A percentile compares a stretch with the other conserved stretches of the same genome.
These are phyloP conservation scores for Drosophila pandora DNA, from an alignment of 1,140 invertebrate genomes.

Conservation along the genomic window DNA sequence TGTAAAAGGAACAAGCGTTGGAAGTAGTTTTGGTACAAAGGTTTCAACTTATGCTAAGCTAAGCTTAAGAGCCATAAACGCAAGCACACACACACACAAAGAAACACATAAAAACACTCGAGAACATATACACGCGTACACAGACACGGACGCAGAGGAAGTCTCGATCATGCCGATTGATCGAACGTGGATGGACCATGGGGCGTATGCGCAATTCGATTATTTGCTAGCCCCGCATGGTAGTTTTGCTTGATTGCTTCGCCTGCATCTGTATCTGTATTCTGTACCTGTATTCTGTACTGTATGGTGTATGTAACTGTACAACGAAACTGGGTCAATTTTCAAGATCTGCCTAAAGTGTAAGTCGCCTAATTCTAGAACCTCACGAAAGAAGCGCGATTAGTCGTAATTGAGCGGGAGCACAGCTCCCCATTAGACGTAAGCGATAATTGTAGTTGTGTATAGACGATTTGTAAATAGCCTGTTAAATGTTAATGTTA, in stretches of 20 bases:
- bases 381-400: conserved; percentile 48
- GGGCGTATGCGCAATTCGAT: conserved; percentile 48
- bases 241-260: conserved; percentile 49
- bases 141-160: conserved; percentile 12
- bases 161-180: conserved; percentile 22
- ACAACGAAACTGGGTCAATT: conserved; percentile 75
- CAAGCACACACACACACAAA: conserved; percentile 32
- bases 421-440: conserved; percentile 39
- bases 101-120: background rate
- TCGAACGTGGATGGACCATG: conserved; percentile 12
- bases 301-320: conserved; percentile 24
- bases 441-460: conserved; percentile 75
- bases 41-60: conserved; percentile 69
- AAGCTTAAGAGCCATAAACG: conserved; percentile 72
- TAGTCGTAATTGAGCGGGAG: conserved; percentile 33
- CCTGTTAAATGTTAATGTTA: conserved; percentile 77
- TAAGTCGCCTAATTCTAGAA: conserved; percentile 76
- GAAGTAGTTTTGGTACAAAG: conserved; percentile 78
- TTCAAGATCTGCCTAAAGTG: conserved; percentile 69
- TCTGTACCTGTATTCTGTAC: conserved; percentile 21
- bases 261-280: conserved; percentile 19
- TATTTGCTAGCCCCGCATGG: conserved; percentile 17
- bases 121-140: conserved; percentile 33
- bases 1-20: conserved; percentile 38
- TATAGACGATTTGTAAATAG: conserved; percentile 78